Conservation (phyloP, 2,888 invertebrate genomes). For the Steromphala cineraria region DNA sequence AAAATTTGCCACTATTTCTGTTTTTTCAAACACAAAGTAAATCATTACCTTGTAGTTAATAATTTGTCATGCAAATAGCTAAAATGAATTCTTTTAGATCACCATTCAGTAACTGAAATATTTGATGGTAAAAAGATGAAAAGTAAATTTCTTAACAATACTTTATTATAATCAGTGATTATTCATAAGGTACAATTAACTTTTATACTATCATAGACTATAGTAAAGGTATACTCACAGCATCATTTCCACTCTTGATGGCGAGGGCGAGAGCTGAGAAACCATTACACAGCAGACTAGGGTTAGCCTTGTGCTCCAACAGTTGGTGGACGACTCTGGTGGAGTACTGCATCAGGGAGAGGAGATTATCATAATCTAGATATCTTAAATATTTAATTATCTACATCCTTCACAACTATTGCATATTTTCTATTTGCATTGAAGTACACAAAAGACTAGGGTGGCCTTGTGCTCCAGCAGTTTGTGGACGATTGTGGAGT, state of each 20-base stretch:
- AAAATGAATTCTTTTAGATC: no score
- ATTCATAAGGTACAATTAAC: not conserved
- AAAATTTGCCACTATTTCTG: no score
- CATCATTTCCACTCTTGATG: conserved; percentile 74
- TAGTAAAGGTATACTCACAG: conserved; percentile 51
- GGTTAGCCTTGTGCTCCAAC: conserved; percentile 71
- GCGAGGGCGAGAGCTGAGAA: conserved; percentile 73
- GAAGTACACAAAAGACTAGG: conserved; percentile 72
- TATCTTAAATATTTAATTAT: no score
- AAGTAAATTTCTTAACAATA: no score
- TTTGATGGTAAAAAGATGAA: no score
- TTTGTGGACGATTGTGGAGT: conserved; percentile 69
- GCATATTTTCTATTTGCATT: no score
- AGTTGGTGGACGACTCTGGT: conserved; percentile 69
- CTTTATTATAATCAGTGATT: not conserved
- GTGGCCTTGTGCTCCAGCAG: conserved; percentile 71
- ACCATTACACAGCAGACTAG: conserved; percentile 74
- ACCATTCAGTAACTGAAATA: no score
- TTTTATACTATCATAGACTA: not conserved
- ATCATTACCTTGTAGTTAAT: no score
- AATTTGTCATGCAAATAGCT: no score
- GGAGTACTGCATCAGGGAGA: conserved; percentile 57
- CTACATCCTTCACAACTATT: no score
- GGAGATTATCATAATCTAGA: no score
- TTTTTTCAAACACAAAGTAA: no score